Evolutionary conservation across 2,113 vertebrate genomes (phyloP).

Genomic region (Cottus gobio): DNA sequence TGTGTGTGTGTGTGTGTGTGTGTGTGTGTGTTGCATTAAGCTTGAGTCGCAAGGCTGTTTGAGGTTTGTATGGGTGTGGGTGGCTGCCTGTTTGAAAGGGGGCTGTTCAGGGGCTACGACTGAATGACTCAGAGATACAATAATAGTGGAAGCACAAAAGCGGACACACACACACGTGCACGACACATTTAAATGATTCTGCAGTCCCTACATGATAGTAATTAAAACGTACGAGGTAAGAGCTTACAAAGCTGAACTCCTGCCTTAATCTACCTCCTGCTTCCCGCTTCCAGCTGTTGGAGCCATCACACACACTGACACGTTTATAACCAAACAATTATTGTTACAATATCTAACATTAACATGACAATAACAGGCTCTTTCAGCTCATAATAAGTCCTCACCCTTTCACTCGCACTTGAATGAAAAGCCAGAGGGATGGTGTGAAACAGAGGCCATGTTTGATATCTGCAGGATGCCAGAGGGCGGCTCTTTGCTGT

Average conservation of each 20-base stretch:
- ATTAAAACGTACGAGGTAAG: slow-evolving; percentile 33
- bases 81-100: slow-evolving; percentile 17
- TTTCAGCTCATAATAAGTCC: slow-evolving; percentile 27
- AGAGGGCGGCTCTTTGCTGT: slow-evolving; percentile 4
- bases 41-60: slow-evolving; percentile 12
- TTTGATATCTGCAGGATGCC: slow-evolving; percentile 45
- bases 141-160: slow-evolving; percentile 38
- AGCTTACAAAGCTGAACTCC: slow-evolving; percentile 10
- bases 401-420: slow-evolving; percentile 2
- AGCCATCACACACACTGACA: background rate
- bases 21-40: background rate
- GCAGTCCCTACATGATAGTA: slow-evolving; percentile 25
- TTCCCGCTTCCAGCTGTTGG: slow-evolving; percentile 8
- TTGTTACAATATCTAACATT: slow-evolving; percentile 35
- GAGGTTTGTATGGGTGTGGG: slow-evolving; percentile 28
- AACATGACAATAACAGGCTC: slow-evolving; percentile 33
- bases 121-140: slow-evolving; percentile 41
- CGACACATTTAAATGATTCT: background rate
- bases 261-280: slow-evolving; percentile 25
- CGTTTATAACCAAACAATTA: slow-evolving; percentile 25
- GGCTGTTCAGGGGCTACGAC: slow-evolving; percentile 16
- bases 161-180: background rate
- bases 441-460: slow-evolving; percentile 39
- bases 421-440: slow-evolving; percentile 24
- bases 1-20: background rate